phyloP scores from a whole-genome alignment of 2,888 invertebrate genomes.

The Chaitophorus viminalis region DNA sequence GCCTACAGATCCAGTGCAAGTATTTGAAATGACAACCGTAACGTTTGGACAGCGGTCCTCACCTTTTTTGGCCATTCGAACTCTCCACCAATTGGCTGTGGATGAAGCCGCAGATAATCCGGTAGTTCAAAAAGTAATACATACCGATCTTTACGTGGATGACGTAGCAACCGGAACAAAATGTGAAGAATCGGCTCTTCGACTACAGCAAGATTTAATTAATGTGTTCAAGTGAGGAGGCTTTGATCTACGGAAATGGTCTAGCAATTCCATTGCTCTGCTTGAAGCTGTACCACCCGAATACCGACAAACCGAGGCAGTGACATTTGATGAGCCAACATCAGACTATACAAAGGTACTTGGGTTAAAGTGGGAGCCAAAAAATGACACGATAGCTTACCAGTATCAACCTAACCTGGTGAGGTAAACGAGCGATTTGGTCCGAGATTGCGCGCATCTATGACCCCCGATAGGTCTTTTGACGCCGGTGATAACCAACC shows the following conservation, averaged over 20 bases:
- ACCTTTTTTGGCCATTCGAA: neutral
- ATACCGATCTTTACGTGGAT: neutral
- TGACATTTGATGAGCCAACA: neutral
- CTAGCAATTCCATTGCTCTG: no score
- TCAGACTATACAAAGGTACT: neutral
- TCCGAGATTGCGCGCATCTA: neutral
- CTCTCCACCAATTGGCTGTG: neutral
- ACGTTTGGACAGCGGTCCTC: neutral
- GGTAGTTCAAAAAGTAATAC: neutral
- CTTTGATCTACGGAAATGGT: neutral
- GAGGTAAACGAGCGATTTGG: neutral
- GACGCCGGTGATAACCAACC: neutral
- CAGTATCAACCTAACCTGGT: neutral
- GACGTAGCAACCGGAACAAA: neutral
- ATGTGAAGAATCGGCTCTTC: neutral
- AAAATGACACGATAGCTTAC: neutral
- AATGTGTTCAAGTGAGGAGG: neutral
- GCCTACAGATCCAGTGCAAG: neutral
- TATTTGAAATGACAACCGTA: neutral
- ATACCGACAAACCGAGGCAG: neutral
- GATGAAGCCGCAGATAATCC: neutral
- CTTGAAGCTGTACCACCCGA: neutral
- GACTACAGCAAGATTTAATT: neutral
- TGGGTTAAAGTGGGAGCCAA: neutral
- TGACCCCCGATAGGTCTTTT: neutral